These are phyloP conservation scores for Scomber scombrus DNA, from an alignment of 2,113 vertebrate genomes.

Conservation along the genomic window DNA sequence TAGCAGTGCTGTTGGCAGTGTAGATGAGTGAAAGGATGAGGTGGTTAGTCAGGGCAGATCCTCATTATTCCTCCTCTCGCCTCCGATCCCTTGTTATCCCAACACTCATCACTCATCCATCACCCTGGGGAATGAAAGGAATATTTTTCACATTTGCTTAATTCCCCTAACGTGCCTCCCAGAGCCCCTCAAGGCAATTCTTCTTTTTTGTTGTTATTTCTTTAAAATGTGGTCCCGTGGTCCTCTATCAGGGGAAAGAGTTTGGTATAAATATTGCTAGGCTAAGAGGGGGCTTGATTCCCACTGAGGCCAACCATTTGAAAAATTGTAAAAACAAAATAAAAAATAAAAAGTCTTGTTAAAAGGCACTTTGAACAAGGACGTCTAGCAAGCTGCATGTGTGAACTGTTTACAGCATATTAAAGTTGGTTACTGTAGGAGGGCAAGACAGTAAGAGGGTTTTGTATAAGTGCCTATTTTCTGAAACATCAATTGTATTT, in stretches of 20 bases:
- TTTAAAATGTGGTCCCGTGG: slow-evolving; percentile 37
- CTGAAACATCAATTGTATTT: not conserved
- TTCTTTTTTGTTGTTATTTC: slow-evolving; percentile 41
- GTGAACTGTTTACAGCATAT: not conserved
- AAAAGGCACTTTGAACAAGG: not conserved
- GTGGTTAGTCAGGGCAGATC: slow-evolving; percentile 50
- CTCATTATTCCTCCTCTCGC: slow-evolving; percentile 61
- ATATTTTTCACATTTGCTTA: slow-evolving; percentile 64
- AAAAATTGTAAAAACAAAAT: not conserved
- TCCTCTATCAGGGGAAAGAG: slow-evolving; percentile 23
- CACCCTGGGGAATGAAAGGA: slow-evolving; percentile 50
- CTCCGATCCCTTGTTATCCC: slow-evolving; percentile 72
- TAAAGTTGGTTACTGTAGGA: not conserved
- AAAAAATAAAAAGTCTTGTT: not conserved
- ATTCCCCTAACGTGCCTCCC: slow-evolving; percentile 57
- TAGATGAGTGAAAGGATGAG: slow-evolving; percentile 38
- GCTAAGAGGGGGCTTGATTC: slow-evolving; percentile 16
- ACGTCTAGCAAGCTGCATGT: not conserved
- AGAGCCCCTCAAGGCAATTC: slow-evolving; percentile 49
- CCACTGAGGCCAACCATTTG: slow-evolving; percentile 6
- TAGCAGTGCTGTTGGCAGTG: not conserved
- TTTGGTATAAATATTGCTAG: slow-evolving; percentile 15
- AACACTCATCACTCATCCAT: slow-evolving; percentile 61
- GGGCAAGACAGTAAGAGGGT: not conserved
- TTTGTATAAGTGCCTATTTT: not conserved